Percentiles rank a stretch among this genome's conserved stretches.
Evolutionary conservation across 2,797 vertebrate genomes (phyloP).

Genomic region (Crocidura indochinensis): DNA sequence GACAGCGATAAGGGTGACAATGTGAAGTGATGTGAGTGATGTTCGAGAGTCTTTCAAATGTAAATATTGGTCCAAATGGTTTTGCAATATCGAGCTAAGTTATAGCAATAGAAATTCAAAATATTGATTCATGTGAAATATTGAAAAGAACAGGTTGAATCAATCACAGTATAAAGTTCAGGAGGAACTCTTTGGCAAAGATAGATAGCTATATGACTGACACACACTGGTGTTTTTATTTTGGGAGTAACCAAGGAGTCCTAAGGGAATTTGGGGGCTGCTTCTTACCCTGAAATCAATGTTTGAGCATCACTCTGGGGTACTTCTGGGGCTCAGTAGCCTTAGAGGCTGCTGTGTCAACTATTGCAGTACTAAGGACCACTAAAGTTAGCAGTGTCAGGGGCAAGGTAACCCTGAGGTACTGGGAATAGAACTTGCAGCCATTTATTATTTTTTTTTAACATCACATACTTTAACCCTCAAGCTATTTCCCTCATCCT

Average conservation of each 20-base stretch:
- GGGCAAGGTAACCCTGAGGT: too few relatives aligned
- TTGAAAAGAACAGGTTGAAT: constrained; percentile 4
- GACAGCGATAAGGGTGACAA: background rate
- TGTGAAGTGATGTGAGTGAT: constrained; percentile 1
- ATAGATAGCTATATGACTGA: background rate
- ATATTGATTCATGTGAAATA: constrained; percentile 53
- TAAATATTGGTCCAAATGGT: constrained; percentile 31
- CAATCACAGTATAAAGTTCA: constrained; percentile 9
- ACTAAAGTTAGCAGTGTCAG: too few relatives aligned
- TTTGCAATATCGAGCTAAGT: constrained; percentile 40
- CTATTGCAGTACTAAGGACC: background rate
- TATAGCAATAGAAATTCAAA: background rate
- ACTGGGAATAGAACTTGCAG: too few relatives aligned
- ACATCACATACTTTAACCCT: too few relatives aligned
- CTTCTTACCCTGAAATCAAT: background rate
- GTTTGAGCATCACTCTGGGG: constrained; percentile 5
- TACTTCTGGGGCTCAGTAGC: background rate
- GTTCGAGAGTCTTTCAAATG: constrained; percentile 32
- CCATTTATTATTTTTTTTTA: too few relatives aligned
- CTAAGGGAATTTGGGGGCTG: too few relatives aligned
- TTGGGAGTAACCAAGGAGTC: too few relatives aligned
- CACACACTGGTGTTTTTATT: too few relatives aligned
- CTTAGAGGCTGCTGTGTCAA: background rate
- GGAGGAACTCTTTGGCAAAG: constrained; percentile 45
- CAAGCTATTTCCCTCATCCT: too few relatives aligned